Base-by-base conservation (phyloP, 2,888 invertebrate species). In the Mythimna loreyi region DNA sequence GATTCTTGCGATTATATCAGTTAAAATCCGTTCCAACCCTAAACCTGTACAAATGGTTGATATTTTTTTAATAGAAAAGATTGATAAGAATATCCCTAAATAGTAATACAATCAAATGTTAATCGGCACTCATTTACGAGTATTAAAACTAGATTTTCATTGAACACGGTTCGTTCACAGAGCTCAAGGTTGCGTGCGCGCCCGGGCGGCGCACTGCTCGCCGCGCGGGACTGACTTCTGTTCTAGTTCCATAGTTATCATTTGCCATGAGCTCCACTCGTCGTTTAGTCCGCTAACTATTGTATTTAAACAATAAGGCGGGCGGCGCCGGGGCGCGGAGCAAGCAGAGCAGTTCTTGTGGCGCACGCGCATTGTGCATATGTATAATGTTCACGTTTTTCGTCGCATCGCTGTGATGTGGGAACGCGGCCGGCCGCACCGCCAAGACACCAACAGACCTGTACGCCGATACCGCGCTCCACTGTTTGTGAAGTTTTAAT, bases 291-390 rank as follows among this genome's bases (percentile, higher is more conserved):
- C 25, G 21, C 36, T 58, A 57, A 11, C 23, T 5, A 11, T 21
- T 36, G 16, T 8, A 16, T 28, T 30, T 2, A 23, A 59, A 30
- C 4, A 33, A 52, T 21, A 43, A n/a, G 4, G n/a, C 11, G 19
- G 28, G 52, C 19, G 8, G 55, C 36, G 16, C 40, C 5, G 19
- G 6, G 13, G 1, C 19, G 16, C 23, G 25, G 55, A 13, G 66
- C 66, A 72, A 64, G 68, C 53, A 33, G 78, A 67, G 68, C 67
- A 69, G 25, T 81, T 78, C 58, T 78, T 80, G 57, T 30, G 11
- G 59, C 58, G 30, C 33, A 28, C 19, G 58, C 60, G 58, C 67
- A 67, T 63, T 69, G 67, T 62, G 28, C 65, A 59, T 30, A 55
- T 62, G 40, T n/a, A 19, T 28, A 50, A 45, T 23, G 19, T 53